A percentile compares a stretch with the other conserved stretches of the same genome.
phyloP scores from a whole-genome alignment of 2,113 vertebrate species.

The Panurus biarmicus region DNA sequence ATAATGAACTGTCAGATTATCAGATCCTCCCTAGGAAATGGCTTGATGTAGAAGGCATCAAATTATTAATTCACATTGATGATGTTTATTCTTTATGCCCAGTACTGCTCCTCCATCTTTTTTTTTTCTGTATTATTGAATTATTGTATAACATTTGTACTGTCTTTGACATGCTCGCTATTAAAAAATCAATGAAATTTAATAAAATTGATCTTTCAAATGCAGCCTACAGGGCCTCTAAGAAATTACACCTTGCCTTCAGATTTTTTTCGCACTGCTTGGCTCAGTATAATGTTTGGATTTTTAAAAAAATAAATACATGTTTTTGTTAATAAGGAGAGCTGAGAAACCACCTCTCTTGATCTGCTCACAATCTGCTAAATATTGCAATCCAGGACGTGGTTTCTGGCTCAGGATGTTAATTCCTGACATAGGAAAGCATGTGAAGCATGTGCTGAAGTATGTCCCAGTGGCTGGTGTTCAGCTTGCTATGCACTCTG shows the following conservation, averaged over 20 bases:
- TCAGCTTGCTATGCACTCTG: not conserved
- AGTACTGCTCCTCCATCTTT: not conserved
- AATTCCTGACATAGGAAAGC: not conserved
- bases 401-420: not conserved
- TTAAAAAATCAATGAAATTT: not conserved
- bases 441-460: not conserved
- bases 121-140: not conserved
- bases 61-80: not conserved
- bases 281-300: not conserved
- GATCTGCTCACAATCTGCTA: not conserved
- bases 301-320: too few relatives aligned
- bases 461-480: not conserved
- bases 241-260: not conserved
- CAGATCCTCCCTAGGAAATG: not conserved
- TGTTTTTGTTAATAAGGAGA: not conserved
- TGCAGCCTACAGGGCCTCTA: not conserved
- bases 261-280: not conserved
- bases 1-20: not conserved
- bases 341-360: not conserved
- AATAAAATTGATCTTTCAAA: not conserved
- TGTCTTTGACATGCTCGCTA: not conserved
- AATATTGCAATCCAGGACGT: not conserved
- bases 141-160: not conserved
- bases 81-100: not conserved
- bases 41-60: not conserved